These are phyloP conservation scores for Scortum barcoo DNA, from an alignment of 2,113 vertebrate genomes.

Conservation along the genomic window DNA sequence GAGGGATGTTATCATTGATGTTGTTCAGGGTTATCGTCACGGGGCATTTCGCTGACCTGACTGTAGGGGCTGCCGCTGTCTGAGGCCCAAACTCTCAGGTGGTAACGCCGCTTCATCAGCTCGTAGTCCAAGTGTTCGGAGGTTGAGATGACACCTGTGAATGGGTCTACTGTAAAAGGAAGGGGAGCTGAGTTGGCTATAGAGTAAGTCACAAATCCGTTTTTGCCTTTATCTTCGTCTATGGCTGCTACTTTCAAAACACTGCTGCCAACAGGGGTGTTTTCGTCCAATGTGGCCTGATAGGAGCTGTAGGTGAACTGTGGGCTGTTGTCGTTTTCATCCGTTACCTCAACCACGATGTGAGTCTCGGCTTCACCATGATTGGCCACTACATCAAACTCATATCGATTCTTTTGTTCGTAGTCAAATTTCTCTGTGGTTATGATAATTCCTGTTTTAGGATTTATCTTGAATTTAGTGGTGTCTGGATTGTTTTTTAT, in stretches of 20 bases:
- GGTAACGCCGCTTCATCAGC: conserved; percentile 92
- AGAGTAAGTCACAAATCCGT: conserved; percentile 90
- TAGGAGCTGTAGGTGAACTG: conserved; percentile 88
- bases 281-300: conserved; percentile 89
- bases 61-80: conserved; percentile 94
- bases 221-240: conserved; percentile 90
- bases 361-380: conserved; percentile 82
- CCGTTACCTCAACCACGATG: conserved; percentile 87
- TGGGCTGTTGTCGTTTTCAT: conserved; percentile 94
- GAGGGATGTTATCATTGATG: conserved; percentile 92
- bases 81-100: conserved; percentile 92
- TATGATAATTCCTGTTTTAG: conserved; percentile 90
- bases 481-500: conserved; percentile 86
- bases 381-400: conserved; percentile 88
- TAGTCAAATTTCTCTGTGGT: conserved; percentile 88
- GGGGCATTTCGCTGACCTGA: conserved; percentile 88
- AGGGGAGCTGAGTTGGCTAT: conserved; percentile 84
- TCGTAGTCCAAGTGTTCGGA: conserved; percentile 93
- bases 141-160: conserved; percentile 91
- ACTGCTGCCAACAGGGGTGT: conserved; percentile 89
- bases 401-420: conserved; percentile 86
- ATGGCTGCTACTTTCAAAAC: conserved; percentile 88
- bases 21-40: conserved; percentile 93
- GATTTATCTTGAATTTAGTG: conserved; percentile 88
- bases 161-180: conserved; percentile 92